phyloP scores from a whole-genome alignment of 2,113 vertebrate genomes.

The Elanus axillaris region DNA sequence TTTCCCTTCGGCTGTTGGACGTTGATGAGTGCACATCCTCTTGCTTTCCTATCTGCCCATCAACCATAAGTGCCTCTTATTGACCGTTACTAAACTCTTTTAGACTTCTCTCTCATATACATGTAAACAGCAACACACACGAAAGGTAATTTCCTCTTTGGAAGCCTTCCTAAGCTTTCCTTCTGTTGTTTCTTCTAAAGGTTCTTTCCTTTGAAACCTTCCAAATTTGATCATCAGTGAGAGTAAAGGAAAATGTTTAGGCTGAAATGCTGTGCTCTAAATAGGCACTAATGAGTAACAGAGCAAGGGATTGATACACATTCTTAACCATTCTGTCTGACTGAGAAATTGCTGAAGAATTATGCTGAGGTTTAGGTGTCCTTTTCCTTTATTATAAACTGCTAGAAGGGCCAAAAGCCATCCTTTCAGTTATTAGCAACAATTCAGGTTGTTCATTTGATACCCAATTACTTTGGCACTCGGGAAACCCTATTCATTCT shows the following conservation, averaged over 20 bases:
- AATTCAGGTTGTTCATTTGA: conserved; percentile 35
- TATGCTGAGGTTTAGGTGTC: background rate
- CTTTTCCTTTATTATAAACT: conserved; percentile 3
- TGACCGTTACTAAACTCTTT: background rate
- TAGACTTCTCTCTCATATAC: background rate
- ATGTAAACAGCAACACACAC: background rate
- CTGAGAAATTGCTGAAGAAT: conserved; percentile 12
- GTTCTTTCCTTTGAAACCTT: background rate
- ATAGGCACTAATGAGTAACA: background rate
- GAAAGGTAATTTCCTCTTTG: background rate
- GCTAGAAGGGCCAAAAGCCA: background rate
- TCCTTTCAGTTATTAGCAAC: conserved; percentile 24
- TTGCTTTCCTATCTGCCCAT: conserved; percentile 16
- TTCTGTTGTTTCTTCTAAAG: background rate
- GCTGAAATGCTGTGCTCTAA: background rate
- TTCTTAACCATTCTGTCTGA: background rate
- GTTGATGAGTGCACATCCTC: conserved; percentile 1
- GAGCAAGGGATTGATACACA: background rate
- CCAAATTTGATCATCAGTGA: background rate
- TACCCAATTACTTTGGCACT: conserved; percentile 15
- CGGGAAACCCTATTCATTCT: conserved; percentile 27
- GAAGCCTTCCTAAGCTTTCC: background rate
- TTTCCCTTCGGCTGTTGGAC: conserved; percentile 18
- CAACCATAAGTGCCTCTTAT: background rate
- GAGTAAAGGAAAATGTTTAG: background rate